Conservation (phyloP, 1,140 invertebrate species). For the Leptestheria dahalacensis region DNA sequence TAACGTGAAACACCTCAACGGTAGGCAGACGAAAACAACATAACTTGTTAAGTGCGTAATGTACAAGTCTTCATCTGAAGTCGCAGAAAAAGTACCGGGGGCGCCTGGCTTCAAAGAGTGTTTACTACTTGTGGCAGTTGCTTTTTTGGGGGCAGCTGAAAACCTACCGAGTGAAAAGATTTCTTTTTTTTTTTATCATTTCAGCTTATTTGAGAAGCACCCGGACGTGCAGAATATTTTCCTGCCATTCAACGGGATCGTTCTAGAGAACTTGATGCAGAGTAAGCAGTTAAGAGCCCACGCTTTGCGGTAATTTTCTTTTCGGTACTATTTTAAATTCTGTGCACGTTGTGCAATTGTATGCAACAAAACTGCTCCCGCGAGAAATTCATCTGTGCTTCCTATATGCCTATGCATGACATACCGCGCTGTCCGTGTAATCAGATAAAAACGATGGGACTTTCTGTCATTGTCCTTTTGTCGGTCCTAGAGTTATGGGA, state of each 20-base stretch:
- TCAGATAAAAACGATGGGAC: background rate
- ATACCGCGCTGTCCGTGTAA: background rate
- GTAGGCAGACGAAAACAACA: no score
- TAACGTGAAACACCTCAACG: no score
- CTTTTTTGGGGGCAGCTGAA: no score
- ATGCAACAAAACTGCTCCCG: no score
- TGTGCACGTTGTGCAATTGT: no score
- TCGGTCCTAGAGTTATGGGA: slow-evolving; percentile 38
- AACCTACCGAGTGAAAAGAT: background rate
- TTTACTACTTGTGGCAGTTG: no score
- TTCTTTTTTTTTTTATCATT: slow-evolving; percentile 7
- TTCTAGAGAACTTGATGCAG: slow-evolving; percentile 34
- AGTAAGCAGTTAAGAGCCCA: slow-evolving; percentile 37
- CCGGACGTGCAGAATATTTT: slow-evolving; percentile 42
- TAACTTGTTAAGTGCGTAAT: no score
- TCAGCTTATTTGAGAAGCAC: slow-evolving; percentile 41
- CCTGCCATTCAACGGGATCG: slow-evolving; percentile 37
- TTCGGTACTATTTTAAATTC: no score
- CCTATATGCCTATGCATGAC: background rate
- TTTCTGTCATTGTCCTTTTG: background rate
- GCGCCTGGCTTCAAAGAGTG: no score
- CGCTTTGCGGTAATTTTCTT: slow-evolving; percentile 30
- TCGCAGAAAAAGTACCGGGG: no score
- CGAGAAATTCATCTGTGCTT: no score
- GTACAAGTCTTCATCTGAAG: no score